A percentile compares a stretch with the other conserved stretches of the same genome.
Evolutionary conservation across 1,140 invertebrate genomes (phyloP).

Genomic region (Eubasilissa regina): DNA sequence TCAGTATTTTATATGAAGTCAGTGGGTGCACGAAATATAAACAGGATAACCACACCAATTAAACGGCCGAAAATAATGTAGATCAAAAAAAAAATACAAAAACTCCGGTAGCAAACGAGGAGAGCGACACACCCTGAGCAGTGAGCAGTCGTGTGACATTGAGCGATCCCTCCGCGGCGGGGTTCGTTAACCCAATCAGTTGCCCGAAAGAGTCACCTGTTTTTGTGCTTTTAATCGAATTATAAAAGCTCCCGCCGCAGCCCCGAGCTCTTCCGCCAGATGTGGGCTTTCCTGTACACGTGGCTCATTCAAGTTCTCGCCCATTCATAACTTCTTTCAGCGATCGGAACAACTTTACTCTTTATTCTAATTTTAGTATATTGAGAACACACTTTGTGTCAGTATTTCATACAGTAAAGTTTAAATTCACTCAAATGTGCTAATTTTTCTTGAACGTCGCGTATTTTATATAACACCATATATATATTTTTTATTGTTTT

Average conservation of each 20-base stretch:
- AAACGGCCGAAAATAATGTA: not conserved
- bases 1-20: not conserved
- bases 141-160: slow-evolving; percentile 4
- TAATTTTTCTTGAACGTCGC: too few relatives aligned
- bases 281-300: slow-evolving; percentile 17
- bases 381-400: not conserved
- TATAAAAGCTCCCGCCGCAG: slow-evolving; percentile 23
- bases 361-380: slow-evolving; percentile 19
- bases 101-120: not conserved
- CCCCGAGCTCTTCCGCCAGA: slow-evolving; percentile 20
- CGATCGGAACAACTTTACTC: not conserved
- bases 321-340: slow-evolving; percentile 7
- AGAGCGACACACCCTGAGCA: not conserved
- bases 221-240: slow-evolving; percentile 43
- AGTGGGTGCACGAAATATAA: not conserved
- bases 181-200: slow-evolving; percentile 34
- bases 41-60: not conserved
- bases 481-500: too few relatives aligned
- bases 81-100: not conserved
- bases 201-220: slow-evolving; percentile 19
- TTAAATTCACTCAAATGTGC: too few relatives aligned
- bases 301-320: slow-evolving; percentile 4
- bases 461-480: too few relatives aligned
- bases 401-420: too few relatives aligned
- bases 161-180: not conserved